These are phyloP conservation scores for Hemicentrotus pulcherrimus DNA, from an alignment of 35 echinoderm and acorn worm genomes.

Conservation along the genomic window DNA sequence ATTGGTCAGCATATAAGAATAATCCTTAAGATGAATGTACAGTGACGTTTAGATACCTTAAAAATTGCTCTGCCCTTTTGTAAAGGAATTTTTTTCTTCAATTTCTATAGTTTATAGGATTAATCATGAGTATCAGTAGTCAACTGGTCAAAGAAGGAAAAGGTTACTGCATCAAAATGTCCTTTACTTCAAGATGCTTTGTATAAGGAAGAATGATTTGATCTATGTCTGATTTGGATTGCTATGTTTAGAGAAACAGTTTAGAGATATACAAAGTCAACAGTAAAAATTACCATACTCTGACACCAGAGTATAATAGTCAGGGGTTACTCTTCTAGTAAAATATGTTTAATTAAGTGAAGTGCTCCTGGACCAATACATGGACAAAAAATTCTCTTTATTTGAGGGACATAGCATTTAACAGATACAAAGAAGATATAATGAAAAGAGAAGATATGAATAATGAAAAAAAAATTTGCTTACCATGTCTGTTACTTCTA, in stretches of 20 bases:
- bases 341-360: no score
- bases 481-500: conserved; percentile 96
- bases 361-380: no score
- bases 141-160: neutral
- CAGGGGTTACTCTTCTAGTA: no score
- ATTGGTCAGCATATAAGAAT: neutral
- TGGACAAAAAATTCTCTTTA: no score
- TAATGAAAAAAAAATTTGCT: conserved; percentile 46
- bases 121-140: neutral
- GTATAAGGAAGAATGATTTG: neutral
- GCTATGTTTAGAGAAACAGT: neutral
- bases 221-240: neutral
- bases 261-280: no score
- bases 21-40: neutral
- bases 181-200: neutral
- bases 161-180: neutral
- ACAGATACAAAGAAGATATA: no score
- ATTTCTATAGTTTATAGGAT: neutral
- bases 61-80: neutral
- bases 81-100: neutral
- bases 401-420: no score
- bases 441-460: no score
- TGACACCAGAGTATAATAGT: no score
- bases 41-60: neutral
- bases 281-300: no score